Evolutionary conservation across 1,140 invertebrate species (phyloP), one percentile per base, ranked within the genome.

Genomic region (Cherax quadricarinatus): DNA sequence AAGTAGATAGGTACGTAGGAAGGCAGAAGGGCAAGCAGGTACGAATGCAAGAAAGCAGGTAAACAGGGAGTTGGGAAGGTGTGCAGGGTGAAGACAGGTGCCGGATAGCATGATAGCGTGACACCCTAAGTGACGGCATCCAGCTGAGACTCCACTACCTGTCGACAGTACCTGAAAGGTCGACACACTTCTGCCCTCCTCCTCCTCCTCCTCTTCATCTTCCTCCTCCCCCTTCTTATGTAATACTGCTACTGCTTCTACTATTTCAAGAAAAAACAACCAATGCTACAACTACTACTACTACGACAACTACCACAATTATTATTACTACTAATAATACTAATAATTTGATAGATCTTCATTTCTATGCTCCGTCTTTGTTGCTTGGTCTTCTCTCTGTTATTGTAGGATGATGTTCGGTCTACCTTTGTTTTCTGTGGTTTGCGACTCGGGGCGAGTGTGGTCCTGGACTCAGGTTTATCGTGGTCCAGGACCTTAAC

Each of bases 71-170:
- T 49, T 48, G 30, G 21, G 21, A 16, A 49, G 30, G 30, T 41
- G 30, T 41, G 30, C 30, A 41, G 30, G 30, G 30, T 41, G 30
- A 41, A 41, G 30, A 24, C 51, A 60, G 62, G 87, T 62, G 53
- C 78, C 57, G 53, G 21, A 12, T 18, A 16, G 57, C 82, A 79
- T 81, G 84, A 86, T 91, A 86, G 90, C 84, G 90, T 91, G 90
- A 91, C 87, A 91, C 84, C 51, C 84, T 91, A 91, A 91, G 90
- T 91, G 90, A 91, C 79, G 90, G 90, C 90, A 60, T 84, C 90
- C 90, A 78, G 62, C 90, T 91, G 90, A 70, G 90, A 53, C 84
- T n/a, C 90, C 84, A 91, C 90, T 86, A 91, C 90, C 90, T 86
- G 90, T 79, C 90, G 90, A 91, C 90, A 86, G 75, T 53, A 48